Evolutionary conservation across 23 tunicate genomes (phyloP), one percentile per base, ranked within the genome.

Genomic region (Phallusia fumigata): DNA sequence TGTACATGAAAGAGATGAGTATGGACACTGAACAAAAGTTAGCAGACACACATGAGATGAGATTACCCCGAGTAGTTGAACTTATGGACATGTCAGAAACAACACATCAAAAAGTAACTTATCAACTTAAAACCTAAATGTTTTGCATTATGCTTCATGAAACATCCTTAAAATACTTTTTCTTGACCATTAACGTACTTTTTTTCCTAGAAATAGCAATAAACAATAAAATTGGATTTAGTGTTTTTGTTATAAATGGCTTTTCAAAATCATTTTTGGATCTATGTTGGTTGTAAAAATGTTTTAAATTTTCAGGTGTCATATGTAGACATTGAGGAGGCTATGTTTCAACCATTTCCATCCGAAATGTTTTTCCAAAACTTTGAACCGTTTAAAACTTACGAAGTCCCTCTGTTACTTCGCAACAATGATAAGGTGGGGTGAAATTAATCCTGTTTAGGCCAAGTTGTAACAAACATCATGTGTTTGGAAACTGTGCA

Each of bases 271-370:
- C n/a, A n/a, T n/a, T n/a, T n/a, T n/a, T n/a, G n/a, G n/a, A n/a
- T n/a, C n/a, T n/a, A n/a, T n/a, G n/a, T n/a, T n/a, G n/a, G n/a
- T 2, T 58, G 69, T 58, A 58, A 24, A 58, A 6, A 58, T 16
- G 1, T 58, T 1, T 58, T 58, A 2, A 58, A 30, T 58, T 58
- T 58, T 16, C 86, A 94, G 98, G 90, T 94, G 31, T 94, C 98
- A 22, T 85, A 74, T 82, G 99, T 96, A 53, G 96, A 96, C 52
- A 79, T 96, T 35, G 99, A 96, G 52, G 94, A 96, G 78, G 99
- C 99, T 13, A 91, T 96, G 90, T 96, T 96, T 82, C 99, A 96
- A 82, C 96, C 99, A 26, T 96, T 96, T 91, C 99, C 99, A 35
- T 96, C 99, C 0, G 99, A 96, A 85, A 91, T 96, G 30, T 85